Conservation (phyloP, 2,888 invertebrate species). For the Tipula unca region DNA sequence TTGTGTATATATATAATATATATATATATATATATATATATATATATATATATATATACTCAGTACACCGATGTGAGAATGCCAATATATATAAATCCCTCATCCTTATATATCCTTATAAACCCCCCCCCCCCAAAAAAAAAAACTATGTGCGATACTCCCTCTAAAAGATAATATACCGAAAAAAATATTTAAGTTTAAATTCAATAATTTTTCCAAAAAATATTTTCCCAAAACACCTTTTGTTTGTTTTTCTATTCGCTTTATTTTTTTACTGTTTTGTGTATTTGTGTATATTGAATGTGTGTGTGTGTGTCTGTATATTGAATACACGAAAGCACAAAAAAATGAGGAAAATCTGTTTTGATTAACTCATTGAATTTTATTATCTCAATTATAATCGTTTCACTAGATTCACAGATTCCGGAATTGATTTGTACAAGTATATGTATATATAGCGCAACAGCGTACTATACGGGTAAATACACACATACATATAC, state of each 20-base stretch:
- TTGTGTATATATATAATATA: neutral
- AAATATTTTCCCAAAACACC: neutral
- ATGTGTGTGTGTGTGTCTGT: neutral
- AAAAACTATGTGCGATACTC: neutral
- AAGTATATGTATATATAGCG: neutral
- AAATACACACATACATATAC: too few species aligned
- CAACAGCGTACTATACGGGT: neutral
- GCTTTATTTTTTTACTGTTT: neutral
- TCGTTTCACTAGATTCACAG: neutral
- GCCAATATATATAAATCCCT: neutral
- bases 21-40: too few species aligned
- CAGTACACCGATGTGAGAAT: neutral
- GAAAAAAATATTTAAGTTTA: neutral
- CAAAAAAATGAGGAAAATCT: neutral
- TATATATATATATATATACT: neutral
- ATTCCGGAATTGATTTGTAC: neutral
- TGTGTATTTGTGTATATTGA: neutral
- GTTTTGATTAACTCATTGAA: slow-evolving; percentile 8
- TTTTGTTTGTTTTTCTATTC: neutral
- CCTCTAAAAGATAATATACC: neutral
- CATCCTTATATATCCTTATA: neutral
- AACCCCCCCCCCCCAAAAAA: too few species aligned
- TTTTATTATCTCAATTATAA: slow-evolving; percentile 8
- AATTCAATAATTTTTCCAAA: neutral
- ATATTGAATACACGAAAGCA: neutral